These are phyloP conservation scores for Sebastes matsubarae DNA, from an alignment of 2,797 vertebrate species.

Conservation along the genomic window DNA sequence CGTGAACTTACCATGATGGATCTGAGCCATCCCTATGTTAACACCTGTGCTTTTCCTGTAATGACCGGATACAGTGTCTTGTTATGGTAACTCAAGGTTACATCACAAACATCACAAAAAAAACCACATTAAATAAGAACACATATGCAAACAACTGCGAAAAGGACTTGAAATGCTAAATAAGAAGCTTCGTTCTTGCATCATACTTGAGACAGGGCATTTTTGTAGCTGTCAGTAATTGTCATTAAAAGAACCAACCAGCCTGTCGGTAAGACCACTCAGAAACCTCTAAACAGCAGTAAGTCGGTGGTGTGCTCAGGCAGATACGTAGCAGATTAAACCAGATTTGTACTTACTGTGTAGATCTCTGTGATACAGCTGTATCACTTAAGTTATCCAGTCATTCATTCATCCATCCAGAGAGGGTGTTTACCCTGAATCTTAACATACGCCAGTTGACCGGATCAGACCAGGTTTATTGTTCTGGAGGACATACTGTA, in stretches of 20 bases:
- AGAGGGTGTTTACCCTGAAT: background rate
- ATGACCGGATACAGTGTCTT: background rate
- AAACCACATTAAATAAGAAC: too few relatives aligned
- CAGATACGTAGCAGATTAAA: constrained; percentile 21
- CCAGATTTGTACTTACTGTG: constrained; percentile 7
- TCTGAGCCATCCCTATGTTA: background rate
- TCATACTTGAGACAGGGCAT: background rate
- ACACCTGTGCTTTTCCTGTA: background rate
- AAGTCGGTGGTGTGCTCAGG: background rate
- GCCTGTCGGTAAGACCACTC: background rate
- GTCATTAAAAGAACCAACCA: background rate
- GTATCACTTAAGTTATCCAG: constrained; percentile 9
- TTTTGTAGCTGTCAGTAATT: background rate
- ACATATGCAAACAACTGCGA: background rate
- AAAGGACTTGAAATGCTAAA: background rate
- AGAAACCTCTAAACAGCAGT: background rate
- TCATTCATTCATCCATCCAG: constrained; percentile 2
- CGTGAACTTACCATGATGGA: background rate
- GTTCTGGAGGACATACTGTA: background rate
- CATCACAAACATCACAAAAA: background rate
- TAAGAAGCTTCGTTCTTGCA: background rate
- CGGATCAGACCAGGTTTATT: constrained; percentile 14
- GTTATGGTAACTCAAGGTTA: background rate
- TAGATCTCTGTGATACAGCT: constrained; percentile 10
- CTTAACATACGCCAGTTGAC: constrained; percentile 7